Conservation (phyloP, 2,888 invertebrate genomes). For the Pristionchus entomophagus region DNA sequence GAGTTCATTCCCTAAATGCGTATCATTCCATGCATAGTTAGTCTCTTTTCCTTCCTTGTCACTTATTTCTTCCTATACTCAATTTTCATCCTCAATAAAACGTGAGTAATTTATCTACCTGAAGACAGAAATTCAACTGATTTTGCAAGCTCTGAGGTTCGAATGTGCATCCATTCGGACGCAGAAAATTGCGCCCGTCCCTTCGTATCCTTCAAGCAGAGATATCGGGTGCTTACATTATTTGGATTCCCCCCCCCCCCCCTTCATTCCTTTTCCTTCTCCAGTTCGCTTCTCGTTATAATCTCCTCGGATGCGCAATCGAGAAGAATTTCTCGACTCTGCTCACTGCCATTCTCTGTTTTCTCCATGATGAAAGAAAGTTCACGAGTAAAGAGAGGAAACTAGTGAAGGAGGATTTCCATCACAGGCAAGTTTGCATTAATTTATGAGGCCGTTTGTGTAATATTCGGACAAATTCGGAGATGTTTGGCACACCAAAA, state of each 20-base stretch:
- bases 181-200: constrained; percentile 10
- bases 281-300: constrained; percentile 29
- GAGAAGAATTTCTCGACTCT: constrained; percentile 54
- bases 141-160: no score
- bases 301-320: constrained; percentile 50
- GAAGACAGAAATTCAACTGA: no score
- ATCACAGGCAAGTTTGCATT: constrained; percentile 35
- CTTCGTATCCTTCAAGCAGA: constrained; percentile 44
- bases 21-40: constrained; percentile 33
- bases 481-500: no score
- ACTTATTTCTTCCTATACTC: neutral
- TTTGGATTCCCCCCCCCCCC: neutral
- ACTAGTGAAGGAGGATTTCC: constrained; percentile 47
- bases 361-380: constrained; percentile 44
- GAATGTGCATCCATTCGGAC: neutral
- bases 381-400: constrained; percentile 29
- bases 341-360: constrained; percentile 52
- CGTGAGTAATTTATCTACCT: neutral
- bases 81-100: neutral
- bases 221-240: constrained; percentile 45
- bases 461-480: no score
- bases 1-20: neutral
- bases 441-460: no score
- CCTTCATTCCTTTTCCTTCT: neutral
- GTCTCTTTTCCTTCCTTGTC: constrained; percentile 7